Percentiles rank a stretch among this genome's conserved stretches.
phyloP scores from a whole-genome alignment of 2,888 invertebrate genomes.

The Blera fallax region DNA sequence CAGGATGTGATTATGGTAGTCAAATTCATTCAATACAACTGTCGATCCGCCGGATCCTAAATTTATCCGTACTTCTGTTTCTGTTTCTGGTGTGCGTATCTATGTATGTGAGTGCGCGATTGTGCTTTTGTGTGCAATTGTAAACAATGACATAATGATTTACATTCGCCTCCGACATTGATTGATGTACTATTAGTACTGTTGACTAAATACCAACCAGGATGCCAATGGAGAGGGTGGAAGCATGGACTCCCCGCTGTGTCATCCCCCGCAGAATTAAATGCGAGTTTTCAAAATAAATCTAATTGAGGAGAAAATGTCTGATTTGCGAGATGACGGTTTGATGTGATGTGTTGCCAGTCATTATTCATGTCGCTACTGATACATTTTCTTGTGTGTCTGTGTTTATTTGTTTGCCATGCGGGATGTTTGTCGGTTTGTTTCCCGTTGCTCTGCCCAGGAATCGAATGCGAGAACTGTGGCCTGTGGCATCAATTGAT shows the following conservation, averaged over 20 bases:
- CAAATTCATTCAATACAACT: slow-evolving; percentile 66
- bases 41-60: slow-evolving; percentile 60
- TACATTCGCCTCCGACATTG: slow-evolving; percentile 67
- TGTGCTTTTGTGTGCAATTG: slow-evolving; percentile 48
- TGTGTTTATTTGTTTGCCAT: slow-evolving; percentile 7
- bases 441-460: neutral
- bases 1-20: slow-evolving; percentile 69
- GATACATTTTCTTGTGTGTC: slow-evolving; percentile 36
- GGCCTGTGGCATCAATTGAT: slow-evolving; percentile 40
- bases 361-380: slow-evolving; percentile 63
- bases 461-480: neutral
- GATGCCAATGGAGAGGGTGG: neutral
- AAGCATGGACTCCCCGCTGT: neutral
- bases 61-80: slow-evolving; percentile 26
- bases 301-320: slow-evolving; percentile 61
- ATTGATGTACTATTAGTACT: slow-evolving; percentile 64
- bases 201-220: slow-evolving; percentile 52
- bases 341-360: slow-evolving; percentile 59
- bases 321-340: slow-evolving; percentile 63
- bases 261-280: slow-evolving; percentile 32
- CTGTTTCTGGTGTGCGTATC: neutral
- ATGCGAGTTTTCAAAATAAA: slow-evolving; percentile 66
- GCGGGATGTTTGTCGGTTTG: neutral
- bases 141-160: slow-evolving; percentile 69
- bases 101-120: neutral